These are phyloP conservation scores for Darevskia nairensis DNA, from an alignment of 2,797 vertebrate species.

Conservation along the genomic window DNA sequence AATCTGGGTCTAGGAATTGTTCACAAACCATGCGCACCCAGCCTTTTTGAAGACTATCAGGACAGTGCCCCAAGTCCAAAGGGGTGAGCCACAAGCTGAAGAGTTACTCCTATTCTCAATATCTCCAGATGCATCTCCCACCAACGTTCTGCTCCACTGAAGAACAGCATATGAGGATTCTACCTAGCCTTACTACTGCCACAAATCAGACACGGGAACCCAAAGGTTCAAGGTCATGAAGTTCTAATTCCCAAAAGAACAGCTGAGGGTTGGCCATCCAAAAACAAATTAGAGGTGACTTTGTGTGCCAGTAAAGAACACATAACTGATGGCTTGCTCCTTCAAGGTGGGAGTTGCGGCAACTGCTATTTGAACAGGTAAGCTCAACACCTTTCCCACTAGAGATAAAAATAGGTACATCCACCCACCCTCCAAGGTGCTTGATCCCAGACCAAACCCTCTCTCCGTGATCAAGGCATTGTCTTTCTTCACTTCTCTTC, in stretches of 20 bases:
- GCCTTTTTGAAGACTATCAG: neutral
- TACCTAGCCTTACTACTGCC: neutral
- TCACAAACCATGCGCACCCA: neutral
- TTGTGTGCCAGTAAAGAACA: neutral
- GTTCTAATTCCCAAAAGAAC: neutral
- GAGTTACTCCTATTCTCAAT: no score
- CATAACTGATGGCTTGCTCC: neutral
- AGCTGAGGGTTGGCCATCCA: neutral
- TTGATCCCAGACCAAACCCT: neutral
- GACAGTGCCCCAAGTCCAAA: neutral
- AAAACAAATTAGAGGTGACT: slow-evolving; percentile 1
- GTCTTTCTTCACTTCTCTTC: no score
- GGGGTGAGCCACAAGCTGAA: neutral
- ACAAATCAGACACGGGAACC: neutral
- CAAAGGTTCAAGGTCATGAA: neutral
- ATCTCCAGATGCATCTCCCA: neutral
- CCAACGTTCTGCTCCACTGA: neutral
- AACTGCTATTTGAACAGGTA: neutral
- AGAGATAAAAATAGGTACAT: neutral
- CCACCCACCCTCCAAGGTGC: neutral
- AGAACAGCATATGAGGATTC: neutral
- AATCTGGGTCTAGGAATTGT: neutral
- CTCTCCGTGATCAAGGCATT: neutral
- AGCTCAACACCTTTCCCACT: neutral
- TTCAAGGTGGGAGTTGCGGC: neutral